phyloP scores from a whole-genome alignment of 2,888 invertebrate genomes.

The Acanthosepion esculentum region DNA sequence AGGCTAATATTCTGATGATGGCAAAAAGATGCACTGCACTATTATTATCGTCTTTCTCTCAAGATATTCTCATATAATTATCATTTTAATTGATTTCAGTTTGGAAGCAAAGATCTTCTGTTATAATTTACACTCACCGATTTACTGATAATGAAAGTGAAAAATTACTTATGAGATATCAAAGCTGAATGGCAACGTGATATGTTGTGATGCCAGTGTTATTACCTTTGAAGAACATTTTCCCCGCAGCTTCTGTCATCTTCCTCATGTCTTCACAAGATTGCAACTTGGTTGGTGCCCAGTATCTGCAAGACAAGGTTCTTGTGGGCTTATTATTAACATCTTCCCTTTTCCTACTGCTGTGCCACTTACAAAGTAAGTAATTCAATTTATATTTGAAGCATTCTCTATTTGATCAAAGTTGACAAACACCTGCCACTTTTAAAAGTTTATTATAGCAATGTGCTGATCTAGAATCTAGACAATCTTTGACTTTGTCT shows the following conservation, averaged over 20 bases:
- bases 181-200: neutral
- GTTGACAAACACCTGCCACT: constrained; percentile 7
- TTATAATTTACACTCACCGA: neutral
- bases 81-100: constrained; percentile 8
- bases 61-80: neutral
- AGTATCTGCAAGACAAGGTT: neutral
- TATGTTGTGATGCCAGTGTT: constrained; percentile 9
- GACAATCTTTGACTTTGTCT: neutral
- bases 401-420: neutral
- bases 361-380: neutral
- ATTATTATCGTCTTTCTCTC: neutral
- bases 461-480: neutral
- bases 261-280: neutral
- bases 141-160: neutral
- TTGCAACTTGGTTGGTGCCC: constrained; percentile 10
- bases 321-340: neutral
- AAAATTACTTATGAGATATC: constrained; percentile 20
- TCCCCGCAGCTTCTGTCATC: neutral
- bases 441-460: neutral
- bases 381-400: neutral
- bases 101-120: neutral
- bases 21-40: neutral
- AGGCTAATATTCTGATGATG: neutral
- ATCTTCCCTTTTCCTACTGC: neutral
- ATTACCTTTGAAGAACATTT: constrained; percentile 12